Evolutionary conservation across 1,140 invertebrate genomes (phyloP).

Genomic region (Lepidurus arcticus): DNA sequence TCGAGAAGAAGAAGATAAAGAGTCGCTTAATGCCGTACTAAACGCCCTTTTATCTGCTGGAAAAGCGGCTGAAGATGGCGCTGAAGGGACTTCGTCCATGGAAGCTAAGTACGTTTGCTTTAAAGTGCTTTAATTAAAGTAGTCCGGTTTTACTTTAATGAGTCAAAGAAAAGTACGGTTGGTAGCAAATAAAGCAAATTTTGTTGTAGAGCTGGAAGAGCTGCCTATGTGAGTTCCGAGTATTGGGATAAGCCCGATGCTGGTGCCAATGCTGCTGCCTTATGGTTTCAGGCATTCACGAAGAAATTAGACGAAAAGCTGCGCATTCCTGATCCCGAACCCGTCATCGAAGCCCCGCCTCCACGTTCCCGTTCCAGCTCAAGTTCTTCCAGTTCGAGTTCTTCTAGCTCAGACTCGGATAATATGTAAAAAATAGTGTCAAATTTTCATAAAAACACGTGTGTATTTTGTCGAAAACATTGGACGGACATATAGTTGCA

Average conservation of each 20-base stretch:
- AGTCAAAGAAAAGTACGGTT: slow-evolving; percentile 2
- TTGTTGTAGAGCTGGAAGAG: slow-evolving; percentile 49
- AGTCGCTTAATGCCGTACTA: slow-evolving; percentile 38
- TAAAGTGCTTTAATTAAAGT: slow-evolving; percentile 25
- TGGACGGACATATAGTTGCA: slow-evolving; percentile 18
- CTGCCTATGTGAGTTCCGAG: slow-evolving; percentile 46
- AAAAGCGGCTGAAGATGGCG: slow-evolving; percentile 45
- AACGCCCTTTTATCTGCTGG: slow-evolving; percentile 47
- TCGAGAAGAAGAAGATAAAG: slow-evolving; percentile 38
- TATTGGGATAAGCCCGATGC: slow-evolving; percentile 51
- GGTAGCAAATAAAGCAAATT: slow-evolving; percentile 28
- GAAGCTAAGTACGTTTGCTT: slow-evolving; percentile 46
- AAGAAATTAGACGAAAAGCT: slow-evolving; percentile 17
- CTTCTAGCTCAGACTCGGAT: background rate
- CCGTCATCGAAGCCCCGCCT: slow-evolving; percentile 27
- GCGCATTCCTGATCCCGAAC: slow-evolving; percentile 32
- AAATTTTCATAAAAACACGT: background rate
- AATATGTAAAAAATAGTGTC: background rate
- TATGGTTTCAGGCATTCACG: slow-evolving; percentile 53
- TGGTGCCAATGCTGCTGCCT: slow-evolving; percentile 58
- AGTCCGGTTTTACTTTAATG: slow-evolving; percentile 6
- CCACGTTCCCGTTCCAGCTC: slow-evolving; percentile 23
- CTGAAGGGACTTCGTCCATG: slow-evolving; percentile 53
- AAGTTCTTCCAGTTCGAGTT: background rate
- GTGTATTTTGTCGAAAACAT: background rate